Evolutionary conservation across 1,140 invertebrate genomes (phyloP).

Genomic region (Drosophila bocki): DNA sequence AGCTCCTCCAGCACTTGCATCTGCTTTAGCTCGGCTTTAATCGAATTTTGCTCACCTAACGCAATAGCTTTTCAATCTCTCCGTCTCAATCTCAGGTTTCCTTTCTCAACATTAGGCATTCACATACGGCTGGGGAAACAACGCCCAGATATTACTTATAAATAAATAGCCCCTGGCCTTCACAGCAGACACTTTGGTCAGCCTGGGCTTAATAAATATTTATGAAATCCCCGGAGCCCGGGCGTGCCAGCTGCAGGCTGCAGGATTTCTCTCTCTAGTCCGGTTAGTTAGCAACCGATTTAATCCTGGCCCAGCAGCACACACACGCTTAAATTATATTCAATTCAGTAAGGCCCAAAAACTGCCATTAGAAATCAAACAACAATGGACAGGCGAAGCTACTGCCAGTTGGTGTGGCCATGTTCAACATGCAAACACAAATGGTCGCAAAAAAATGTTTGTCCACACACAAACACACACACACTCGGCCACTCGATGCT

Average conservation of each 20-base stretch:
- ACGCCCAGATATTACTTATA: constrained; percentile 44
- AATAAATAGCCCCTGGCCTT: constrained; percentile 51
- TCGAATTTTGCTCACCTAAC: constrained; percentile 29
- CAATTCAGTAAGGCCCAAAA: constrained; percentile 43
- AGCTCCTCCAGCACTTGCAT: constrained; percentile 10
- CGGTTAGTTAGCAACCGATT: constrained; percentile 38
- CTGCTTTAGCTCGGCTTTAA: constrained; percentile 35
- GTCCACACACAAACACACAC: constrained; percentile 36
- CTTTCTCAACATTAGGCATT: constrained; percentile 32
- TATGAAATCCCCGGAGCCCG: constrained; percentile 35
- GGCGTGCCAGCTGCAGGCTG: constrained; percentile 23
- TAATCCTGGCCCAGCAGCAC: constrained; percentile 18
- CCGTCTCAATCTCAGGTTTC: constrained; percentile 2
- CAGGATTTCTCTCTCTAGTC: constrained; percentile 16
- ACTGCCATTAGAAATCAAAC: constrained; percentile 77
- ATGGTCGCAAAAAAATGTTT: constrained; percentile 74
- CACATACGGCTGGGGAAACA: constrained; percentile 21
- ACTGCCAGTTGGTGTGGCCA: constrained; percentile 59
- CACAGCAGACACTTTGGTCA: constrained; percentile 55
- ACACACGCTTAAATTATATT: constrained; percentile 65
- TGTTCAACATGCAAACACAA: constrained; percentile 81
- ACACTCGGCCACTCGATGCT: constrained; percentile 14
- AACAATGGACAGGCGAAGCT: constrained; percentile 54
- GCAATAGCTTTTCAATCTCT: constrained; percentile 34
- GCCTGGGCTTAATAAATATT: constrained; percentile 61